phyloP scores from a whole-genome alignment of 1,140 invertebrate species.

The Mylabris phalerata region DNA sequence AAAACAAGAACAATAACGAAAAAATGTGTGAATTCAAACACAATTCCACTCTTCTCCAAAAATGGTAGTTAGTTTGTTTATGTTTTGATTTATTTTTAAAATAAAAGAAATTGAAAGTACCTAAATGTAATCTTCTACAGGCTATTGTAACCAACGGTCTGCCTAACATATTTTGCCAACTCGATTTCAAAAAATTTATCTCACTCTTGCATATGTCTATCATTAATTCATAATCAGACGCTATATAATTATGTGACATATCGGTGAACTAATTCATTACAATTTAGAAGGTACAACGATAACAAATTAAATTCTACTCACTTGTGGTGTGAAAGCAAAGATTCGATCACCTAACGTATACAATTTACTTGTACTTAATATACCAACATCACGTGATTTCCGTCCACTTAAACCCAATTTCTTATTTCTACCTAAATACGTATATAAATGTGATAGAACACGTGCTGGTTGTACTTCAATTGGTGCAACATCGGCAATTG shows the following conservation, averaged over 20 bases:
- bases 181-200: slow-evolving; percentile 93
- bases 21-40: no score
- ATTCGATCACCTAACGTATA: slow-evolving; percentile 94
- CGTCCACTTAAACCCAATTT: slow-evolving; percentile 89
- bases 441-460: slow-evolving; percentile 90
- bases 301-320: slow-evolving; percentile 45
- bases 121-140: slow-evolving; percentile 85
- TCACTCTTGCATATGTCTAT: slow-evolving; percentile 95
- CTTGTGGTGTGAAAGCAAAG: slow-evolving; percentile 98
- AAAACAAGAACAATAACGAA: no score
- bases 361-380: slow-evolving; percentile 96
- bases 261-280: slow-evolving; percentile 79
- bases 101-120: slow-evolving; percentile 48
- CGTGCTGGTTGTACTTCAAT: slow-evolving; percentile 95
- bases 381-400: slow-evolving; percentile 92
- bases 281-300: slow-evolving; percentile 33
- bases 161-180: slow-evolving; percentile 91
- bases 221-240: slow-evolving; percentile 93
- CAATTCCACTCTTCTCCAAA: no score
- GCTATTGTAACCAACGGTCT: slow-evolving; percentile 84
- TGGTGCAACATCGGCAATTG: slow-evolving; percentile 84
- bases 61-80: no score
- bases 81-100: no score
- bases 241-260: slow-evolving; percentile 92
- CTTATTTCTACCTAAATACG: slow-evolving; percentile 86